Evolutionary conservation across 2,888 invertebrate genomes (phyloP).

Genomic region (Orchesella flavescens): DNA sequence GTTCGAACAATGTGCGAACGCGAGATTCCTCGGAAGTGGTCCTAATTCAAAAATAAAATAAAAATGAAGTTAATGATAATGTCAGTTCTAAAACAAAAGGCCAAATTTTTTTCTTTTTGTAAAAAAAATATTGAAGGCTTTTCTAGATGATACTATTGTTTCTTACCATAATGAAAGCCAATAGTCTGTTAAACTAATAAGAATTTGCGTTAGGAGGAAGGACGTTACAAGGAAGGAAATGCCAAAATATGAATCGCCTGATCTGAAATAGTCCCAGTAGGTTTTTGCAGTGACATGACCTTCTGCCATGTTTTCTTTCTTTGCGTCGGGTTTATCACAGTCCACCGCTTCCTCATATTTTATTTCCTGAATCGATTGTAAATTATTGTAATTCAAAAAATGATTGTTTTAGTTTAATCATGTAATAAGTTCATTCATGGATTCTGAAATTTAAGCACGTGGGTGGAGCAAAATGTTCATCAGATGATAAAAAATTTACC

Average conservation of each 20-base stretch:
- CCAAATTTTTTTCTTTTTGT: constrained; percentile 9
- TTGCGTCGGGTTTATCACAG: constrained; percentile 36
- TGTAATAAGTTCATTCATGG: too few species aligned
- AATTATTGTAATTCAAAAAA: too few species aligned
- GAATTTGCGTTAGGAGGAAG: constrained; percentile 74
- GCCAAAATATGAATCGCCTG: constrained; percentile 66
- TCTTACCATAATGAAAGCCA: constrained; percentile 75
- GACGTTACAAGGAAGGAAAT: constrained; percentile 74
- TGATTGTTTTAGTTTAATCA: too few species aligned
- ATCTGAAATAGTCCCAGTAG: constrained; percentile 75
- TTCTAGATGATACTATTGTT: not conserved
- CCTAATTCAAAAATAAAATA: constrained; percentile 11
- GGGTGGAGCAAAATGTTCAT: too few species aligned
- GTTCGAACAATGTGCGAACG: not conserved
- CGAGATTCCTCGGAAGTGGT: constrained; percentile 40
- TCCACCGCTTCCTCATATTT: constrained; percentile 42
- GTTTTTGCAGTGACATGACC: constrained; percentile 69
- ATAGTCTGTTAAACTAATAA: constrained; percentile 74
- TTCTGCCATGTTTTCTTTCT: constrained; percentile 64
- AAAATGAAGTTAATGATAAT: not conserved
- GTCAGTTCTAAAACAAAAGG: not conserved
- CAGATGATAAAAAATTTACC: not conserved
- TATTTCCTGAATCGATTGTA: constrained; percentile 13
- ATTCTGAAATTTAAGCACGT: too few species aligned
- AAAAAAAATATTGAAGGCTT: too few species aligned